Conservation (phyloP, 2,888 invertebrate species). For the Dilophus febrilis region DNA sequence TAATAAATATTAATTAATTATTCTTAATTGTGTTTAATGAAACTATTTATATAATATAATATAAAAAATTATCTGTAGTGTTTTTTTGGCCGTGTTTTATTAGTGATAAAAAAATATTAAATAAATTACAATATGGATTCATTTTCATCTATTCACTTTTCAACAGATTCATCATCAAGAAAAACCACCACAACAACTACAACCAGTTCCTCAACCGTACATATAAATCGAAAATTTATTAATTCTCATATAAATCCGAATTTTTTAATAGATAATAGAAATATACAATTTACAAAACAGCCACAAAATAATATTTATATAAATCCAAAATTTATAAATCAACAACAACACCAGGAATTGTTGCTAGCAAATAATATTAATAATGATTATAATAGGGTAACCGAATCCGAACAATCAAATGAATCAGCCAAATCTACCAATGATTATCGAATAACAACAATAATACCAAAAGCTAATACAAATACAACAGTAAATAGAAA, state of each 20-base stretch:
- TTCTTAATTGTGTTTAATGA: no score
- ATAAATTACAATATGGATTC: no score
- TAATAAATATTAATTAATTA: no score
- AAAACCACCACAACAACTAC: no score
- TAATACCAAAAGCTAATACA: neutral
- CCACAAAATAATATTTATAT: slow-evolving; percentile 28
- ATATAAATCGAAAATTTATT: slow-evolving; percentile 27
- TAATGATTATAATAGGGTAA: no score
- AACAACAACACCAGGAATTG: slow-evolving; percentile 2
- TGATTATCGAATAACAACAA: neutral
- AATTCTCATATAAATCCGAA: slow-evolving; percentile 28
- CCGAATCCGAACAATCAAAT: neutral
- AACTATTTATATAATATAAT: no score
- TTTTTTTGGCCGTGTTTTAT: no score
- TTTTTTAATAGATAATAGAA: slow-evolving; percentile 12
- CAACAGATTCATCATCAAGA: no score
- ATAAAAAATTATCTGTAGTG: no score
- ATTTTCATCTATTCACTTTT: no score
- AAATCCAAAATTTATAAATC: slow-evolving; percentile 33
- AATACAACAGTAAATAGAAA: neutral
- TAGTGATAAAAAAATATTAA: no score
- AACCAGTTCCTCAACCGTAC: no score
- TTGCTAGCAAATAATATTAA: neutral
- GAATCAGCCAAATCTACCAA: neutral
- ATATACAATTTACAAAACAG: slow-evolving; percentile 8